A percentile compares a stretch with the other conserved stretches of the same genome.
phyloP scores from a whole-genome alignment of 2,113 vertebrate species.

The Macquaria australasica region DNA sequence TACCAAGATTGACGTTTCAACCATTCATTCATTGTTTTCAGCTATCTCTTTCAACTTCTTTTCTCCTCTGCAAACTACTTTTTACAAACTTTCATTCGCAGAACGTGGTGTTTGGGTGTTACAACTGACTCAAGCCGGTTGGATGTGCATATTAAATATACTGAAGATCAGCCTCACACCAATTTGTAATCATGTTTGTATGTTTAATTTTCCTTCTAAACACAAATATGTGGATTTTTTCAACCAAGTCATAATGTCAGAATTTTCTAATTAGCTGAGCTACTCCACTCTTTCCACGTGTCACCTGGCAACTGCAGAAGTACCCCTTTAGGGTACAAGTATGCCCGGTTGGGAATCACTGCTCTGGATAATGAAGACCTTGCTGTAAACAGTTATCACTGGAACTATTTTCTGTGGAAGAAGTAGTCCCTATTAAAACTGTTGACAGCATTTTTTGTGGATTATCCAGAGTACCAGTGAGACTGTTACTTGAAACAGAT shows the following conservation, averaged over 20 bases:
- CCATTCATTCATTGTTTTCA: too few relatives aligned
- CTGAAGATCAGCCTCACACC: neutral
- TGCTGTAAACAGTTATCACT: slow-evolving; percentile 3
- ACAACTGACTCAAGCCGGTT: neutral
- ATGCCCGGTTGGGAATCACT: neutral
- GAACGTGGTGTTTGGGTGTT: too few relatives aligned
- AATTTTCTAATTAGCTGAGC: neutral
- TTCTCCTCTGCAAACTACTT: too few relatives aligned
- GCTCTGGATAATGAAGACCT: neutral
- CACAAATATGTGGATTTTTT: neutral
- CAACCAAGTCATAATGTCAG: too few relatives aligned
- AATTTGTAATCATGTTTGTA: neutral
- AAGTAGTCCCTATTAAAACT: neutral
- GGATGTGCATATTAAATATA: neutral
- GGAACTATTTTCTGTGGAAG: neutral
- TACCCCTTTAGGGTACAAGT: neutral
- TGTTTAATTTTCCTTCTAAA: neutral
- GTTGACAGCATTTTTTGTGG: neutral
- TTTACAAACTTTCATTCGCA: too few relatives aligned
- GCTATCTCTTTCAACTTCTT: too few relatives aligned
- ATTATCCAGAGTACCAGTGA: neutral
- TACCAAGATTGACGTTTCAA: too few relatives aligned
- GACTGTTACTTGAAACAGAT: slow-evolving; percentile 11
- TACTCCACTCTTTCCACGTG: neutral
- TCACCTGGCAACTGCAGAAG: neutral